Conservation (phyloP, 2,797 vertebrate genomes). For the Gallinago solitaria region DNA sequence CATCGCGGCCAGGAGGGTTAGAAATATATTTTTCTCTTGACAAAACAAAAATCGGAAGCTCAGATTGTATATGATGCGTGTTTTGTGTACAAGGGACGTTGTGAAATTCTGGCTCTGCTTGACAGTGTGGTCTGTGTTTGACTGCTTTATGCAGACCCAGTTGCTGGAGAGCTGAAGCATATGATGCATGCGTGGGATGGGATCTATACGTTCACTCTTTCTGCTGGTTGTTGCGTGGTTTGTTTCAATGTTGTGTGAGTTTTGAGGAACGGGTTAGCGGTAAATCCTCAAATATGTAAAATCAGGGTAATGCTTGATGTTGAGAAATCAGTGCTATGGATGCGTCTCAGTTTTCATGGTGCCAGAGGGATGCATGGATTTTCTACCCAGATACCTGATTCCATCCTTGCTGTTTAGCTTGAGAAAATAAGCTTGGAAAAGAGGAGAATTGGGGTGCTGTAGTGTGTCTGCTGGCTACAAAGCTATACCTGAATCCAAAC, state of each 20-base stretch:
- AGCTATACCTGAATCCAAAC: neutral
- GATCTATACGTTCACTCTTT: neutral
- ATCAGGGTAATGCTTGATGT: neutral
- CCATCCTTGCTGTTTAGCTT: neutral
- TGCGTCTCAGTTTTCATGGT: neutral
- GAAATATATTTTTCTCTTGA: neutral
- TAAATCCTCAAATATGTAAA: neutral
- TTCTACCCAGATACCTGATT: neutral
- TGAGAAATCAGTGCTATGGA: neutral
- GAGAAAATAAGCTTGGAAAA: neutral
- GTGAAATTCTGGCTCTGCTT: neutral
- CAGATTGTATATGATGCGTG: fast-evolving
- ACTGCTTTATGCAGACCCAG: neutral
- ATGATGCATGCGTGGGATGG: fast-evolving
- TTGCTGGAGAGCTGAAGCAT: neutral
- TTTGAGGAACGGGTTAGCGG: neutral
- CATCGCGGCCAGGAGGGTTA: neutral
- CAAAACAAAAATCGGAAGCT: neutral
- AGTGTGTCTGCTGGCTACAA: neutral
- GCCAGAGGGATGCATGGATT: neutral
- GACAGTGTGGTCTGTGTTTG: neutral
- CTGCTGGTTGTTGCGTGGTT: neutral
- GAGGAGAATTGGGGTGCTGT: neutral
- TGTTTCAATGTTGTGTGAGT: neutral
- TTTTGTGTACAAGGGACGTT: neutral